Evolutionary conservation across 2,113 vertebrate genomes (phyloP), one percentile per base, ranked within the genome.

Genomic region (Hirundichthys speculiger): DNA sequence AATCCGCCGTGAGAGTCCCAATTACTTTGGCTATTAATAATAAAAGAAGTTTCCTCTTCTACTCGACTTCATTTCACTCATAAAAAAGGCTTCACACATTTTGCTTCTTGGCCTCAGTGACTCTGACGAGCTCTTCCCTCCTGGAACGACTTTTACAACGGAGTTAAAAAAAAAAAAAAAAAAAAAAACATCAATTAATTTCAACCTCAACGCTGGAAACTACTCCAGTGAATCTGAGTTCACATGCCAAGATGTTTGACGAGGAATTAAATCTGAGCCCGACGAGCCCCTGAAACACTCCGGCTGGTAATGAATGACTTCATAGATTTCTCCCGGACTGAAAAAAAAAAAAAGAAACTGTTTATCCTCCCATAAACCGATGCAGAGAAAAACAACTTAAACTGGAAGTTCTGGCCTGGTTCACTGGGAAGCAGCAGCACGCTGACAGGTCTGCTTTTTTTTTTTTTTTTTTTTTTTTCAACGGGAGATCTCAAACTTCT

Each of bases 331-430:
- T 63, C 50, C 2, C 1, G 56, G 30, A 63, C 16, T 21, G 49
- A 62, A 73, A 57, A 75, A 62, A 73, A 57, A 75, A 69, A 75
- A 64, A 70, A 57, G 14, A 61, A 73, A 80, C 54, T 68, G 74
- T 85, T 88, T 82, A 86, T 87, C 64, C 50, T 59, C 76, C 70
- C 74, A 85, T 87, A 79, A 83, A 84, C 69, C 64, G 75, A 66
- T 63, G 57, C 47, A 56, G 34, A 72, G 64, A 65, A 24, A 71
- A 68, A 59, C 41, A 64, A 52, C 53, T 84, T 49, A 65, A 68
- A 80, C 62, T 71, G 75, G 83, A 78, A 58, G 69, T 43, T 71
- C 3, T 47, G 57, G 50, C 38, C 46, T 30, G 30, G 60, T 22
- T 7, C 48, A 56, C 56, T 55, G 65, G 69, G 47, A 70, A 80